Evolutionary conservation across 2,888 invertebrate genomes (phyloP).

Genomic region (Cerceris ruficornis): DNA sequence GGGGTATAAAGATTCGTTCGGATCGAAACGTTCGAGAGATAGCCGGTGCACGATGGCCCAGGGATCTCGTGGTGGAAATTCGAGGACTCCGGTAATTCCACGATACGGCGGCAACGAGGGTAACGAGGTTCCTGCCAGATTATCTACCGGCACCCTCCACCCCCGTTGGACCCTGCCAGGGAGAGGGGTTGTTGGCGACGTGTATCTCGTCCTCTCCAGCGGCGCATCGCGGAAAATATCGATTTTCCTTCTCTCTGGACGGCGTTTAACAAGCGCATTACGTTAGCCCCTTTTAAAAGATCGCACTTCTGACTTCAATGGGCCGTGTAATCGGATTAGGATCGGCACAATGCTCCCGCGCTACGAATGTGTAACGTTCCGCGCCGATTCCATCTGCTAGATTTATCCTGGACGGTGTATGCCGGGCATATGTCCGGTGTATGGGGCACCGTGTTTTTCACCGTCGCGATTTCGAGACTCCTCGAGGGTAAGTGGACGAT

Average conservation of each 20-base stretch:
- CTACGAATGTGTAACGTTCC: slow-evolving; percentile 66
- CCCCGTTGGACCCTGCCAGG: slow-evolving; percentile 11
- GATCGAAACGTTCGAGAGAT: slow-evolving; percentile 38
- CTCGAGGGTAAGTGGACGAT: background rate
- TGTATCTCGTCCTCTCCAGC: slow-evolving; percentile 50
- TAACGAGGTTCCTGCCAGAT: slow-evolving; percentile 73
- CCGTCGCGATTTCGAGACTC: background rate
- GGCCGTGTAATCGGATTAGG: slow-evolving; percentile 81
- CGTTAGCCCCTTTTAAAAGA: slow-evolving; percentile 78
- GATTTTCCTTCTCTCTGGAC: slow-evolving; percentile 60
- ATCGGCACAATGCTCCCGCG: slow-evolving; percentile 69
- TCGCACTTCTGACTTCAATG: slow-evolving; percentile 81
- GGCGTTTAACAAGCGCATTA: slow-evolving; percentile 78
- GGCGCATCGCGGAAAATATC: slow-evolving; percentile 73
- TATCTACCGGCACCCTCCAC: slow-evolving; percentile 58
- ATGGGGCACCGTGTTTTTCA: background rate
- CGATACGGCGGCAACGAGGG: slow-evolving; percentile 66
- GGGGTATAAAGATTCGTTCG: background rate
- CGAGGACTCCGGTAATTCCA: slow-evolving; percentile 64
- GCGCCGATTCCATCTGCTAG: slow-evolving; percentile 74
- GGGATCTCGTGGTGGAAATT: slow-evolving; percentile 52
- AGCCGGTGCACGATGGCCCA: slow-evolving; percentile 1
- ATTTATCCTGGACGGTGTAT: slow-evolving; percentile 20
- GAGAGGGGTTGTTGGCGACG: slow-evolving; percentile 56
- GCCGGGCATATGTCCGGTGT: slow-evolving; percentile 38